Evolutionary conservation across 2,888 invertebrate species (phyloP), one percentile per base, ranked within the genome.

Genomic region (Drosophila bunnanda): DNA sequence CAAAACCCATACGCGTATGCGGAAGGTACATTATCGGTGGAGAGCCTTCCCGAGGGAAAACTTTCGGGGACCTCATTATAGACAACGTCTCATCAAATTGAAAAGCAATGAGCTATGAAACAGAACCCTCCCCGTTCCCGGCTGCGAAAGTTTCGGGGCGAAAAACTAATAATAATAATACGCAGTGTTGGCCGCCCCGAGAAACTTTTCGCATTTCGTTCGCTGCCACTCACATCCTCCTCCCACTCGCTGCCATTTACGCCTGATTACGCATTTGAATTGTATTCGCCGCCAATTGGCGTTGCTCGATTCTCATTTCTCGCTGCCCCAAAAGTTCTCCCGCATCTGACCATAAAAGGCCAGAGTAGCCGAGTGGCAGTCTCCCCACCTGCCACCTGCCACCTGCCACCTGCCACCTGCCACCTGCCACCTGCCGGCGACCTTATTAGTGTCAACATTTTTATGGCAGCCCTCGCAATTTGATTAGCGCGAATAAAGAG

Each of bases 101-200:
- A 89, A 89, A 91, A 90, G 89, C 91, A 91, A 91, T 91, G 91
- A 91, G 90, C 90, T 91, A 90, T 91, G 88, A 90, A 90, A 91
- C 71, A 81, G 73, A 60, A 68, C 41, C 58, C 59, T 50, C 66
- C 67, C 30, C 57, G 46, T 32, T 46, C 50, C 52, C 28, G 43
- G 46, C 81, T 76, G 80, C 67, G 58, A 69, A 75, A 86, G 77
- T 67, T 75, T 61, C 43, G 15, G 70, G 56, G 60, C 69, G 70
- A 77, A 86, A 83, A 88, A 88, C 88, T 85, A 85, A 88, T 85
- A 85, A 88, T 84, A 85, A 87, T 84, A 88, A 85, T 76, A 80
- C 80, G 78, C 75, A 74, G 77, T 70, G 82, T 65, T 79, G 75
- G 34, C 74, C 80, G 64, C 82, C 20, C 38, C 13, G 20, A 41